Evolutionary conservation across 2,888 invertebrate species (phyloP), one percentile per base, ranked within the genome.

Genomic region (Phortica magna): DNA sequence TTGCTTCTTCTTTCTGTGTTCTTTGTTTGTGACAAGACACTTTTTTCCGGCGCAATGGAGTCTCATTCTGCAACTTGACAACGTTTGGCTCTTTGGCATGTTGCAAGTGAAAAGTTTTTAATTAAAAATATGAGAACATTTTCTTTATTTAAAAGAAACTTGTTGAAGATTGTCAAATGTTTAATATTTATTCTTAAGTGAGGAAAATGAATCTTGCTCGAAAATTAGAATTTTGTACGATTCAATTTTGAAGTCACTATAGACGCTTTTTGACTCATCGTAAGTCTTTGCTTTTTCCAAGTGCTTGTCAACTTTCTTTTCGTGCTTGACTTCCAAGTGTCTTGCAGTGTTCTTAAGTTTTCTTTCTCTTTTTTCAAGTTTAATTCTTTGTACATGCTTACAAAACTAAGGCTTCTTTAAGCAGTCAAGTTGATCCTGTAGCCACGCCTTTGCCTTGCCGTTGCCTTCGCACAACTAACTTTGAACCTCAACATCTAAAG

Each of bases 91-190:
- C 4, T 22, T 22, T 61, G 19, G 68, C 53, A 74, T 76, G 77
- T 73, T 78, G 80, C 82, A 77, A 84, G 88, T 81, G 78, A 84
- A 88, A 88, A 89, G 82, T 89, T 89, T 88, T 89, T 89, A 89
- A 89, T 89, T 89, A 89, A 89, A 89, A 86, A 89, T 59, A 82
- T 89, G 83, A 87, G 74, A 86, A 85, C 81, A 83, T 85, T 80
- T 84, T 82, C 41, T 68, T 57, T 57, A 77, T 83, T 12, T 0
- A 61, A 17, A 19, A 17, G n/a, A 61, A 10, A n/a, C 61, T 61
- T 12, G 2, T 22, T 65, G 41, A 31, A 65, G 65, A 59, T n/a
- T n/a, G n/a, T n/a, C n/a, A n/a, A 59, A n/a, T 83, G 79, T 59
- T 59, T 48, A 31, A 31, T 31, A 4, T 31, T 31, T 31, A 31